These are phyloP conservation scores for Pteromalus puparum DNA, from an alignment of 1,140 invertebrate species.

Conservation along the genomic window DNA sequence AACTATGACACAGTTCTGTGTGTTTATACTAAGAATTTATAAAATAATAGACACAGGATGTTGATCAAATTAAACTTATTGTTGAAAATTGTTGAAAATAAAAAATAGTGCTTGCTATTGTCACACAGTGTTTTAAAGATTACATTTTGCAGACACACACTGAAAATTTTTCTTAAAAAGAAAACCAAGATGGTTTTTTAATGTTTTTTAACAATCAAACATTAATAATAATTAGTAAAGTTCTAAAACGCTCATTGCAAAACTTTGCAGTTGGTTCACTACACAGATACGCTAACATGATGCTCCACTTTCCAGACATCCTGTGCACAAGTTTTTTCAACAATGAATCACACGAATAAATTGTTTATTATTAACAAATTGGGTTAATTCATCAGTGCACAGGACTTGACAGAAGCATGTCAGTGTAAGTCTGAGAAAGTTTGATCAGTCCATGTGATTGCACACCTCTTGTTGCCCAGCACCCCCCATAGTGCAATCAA, in stretches of 20 bases:
- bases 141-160: no score
- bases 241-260: background rate
- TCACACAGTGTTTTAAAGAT: no score
- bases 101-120: no score
- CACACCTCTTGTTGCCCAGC: background rate
- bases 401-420: background rate
- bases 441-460: background rate
- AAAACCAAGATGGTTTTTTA: background rate
- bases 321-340: background rate
- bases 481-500: slow-evolving; percentile 48
- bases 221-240: no score
- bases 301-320: no score
- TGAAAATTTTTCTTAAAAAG: background rate
- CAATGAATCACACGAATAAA: background rate
- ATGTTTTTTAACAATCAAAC: no score
- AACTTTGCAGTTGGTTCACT: no score
- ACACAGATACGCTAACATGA: no score
- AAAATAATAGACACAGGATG: background rate
- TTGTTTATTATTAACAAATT: slow-evolving; percentile 6
- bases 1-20: background rate
- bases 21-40: background rate
- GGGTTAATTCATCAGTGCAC: background rate
- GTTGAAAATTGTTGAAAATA: background rate
- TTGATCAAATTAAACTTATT: background rate
- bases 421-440: background rate